Percentiles rank a stretch among this genome's conserved stretches.
Conservation (phyloP, 2,797 vertebrate genomes). For the Takifugu ocellatus region DNA sequence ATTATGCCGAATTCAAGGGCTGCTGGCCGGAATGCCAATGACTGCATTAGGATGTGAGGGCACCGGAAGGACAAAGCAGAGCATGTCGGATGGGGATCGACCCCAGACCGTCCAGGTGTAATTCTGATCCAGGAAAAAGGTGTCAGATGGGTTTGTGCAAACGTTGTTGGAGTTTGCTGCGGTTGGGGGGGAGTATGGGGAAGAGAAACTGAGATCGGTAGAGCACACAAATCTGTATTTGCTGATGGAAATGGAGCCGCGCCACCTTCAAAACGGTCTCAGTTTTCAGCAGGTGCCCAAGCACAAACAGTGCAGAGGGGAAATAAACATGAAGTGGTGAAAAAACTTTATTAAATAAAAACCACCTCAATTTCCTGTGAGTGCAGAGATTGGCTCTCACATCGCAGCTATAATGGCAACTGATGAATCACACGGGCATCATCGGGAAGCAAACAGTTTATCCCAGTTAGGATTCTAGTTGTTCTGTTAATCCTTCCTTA, state of each 20-base stretch:
- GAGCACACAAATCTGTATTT: conserved; percentile 42
- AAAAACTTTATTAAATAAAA: conserved; percentile 44
- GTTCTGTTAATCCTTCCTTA: conserved; percentile 19
- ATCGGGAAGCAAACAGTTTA: too few species aligned
- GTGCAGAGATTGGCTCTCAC: conserved; percentile 43
- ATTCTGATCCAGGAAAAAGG: conserved; percentile 5
- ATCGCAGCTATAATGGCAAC: conserved; percentile 34
- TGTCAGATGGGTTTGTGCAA: conserved; percentile 8
- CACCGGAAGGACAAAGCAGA: conserved; percentile 44
- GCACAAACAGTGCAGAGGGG: conserved; percentile 25
- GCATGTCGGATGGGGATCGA: conserved; percentile 22
- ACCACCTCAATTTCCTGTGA: conserved; percentile 58
- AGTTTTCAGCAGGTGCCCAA: conserved; percentile 71
- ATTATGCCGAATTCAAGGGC: conserved; percentile 51
- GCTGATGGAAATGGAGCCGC: conserved; percentile 48
- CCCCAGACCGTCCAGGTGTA: conserved; percentile 13
- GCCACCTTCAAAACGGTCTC: conserved; percentile 57
- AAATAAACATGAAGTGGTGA: conserved; percentile 57
- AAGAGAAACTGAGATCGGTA: conserved; percentile 21
- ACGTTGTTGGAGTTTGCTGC: not conserved
- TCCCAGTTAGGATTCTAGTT: not conserved
- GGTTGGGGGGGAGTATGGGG: conserved; percentile 8
- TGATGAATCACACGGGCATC: conserved; percentile 18
- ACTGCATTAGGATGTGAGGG: conserved; percentile 53
- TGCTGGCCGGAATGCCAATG: conserved; percentile 61